Base-by-base conservation (phyloP, 2,113 vertebrate genomes). In the Thunnus maccoyii region DNA sequence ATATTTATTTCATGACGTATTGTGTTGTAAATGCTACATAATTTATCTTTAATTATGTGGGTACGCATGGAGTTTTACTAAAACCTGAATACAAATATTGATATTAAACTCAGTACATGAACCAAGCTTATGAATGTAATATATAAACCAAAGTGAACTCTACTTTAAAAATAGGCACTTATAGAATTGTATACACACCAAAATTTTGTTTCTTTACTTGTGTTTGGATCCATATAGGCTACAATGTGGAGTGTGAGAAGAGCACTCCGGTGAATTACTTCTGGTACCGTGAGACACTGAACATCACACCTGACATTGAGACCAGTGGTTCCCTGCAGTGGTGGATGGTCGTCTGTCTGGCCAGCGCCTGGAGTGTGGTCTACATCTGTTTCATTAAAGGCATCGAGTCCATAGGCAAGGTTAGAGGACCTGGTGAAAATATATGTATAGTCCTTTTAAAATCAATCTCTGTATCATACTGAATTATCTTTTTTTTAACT, bases 251-350 rank as follows among this genome's bases (percentile, higher is more conserved):
- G 80, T 99, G 97, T 80, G 88, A 84, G 17, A 72, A 89, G 82
- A 97, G 97, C 60, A 95, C 96, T 0, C 2, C 97, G 0, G 96
- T 97, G 41, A 98, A 94, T 90, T 99, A 97, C 80, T 99, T 96
- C 90, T 99, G 98, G 98, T 99, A 98, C 82, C 95, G 98, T 12
- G 85, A 93, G 86, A 98, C 98, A 0, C 90, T 99, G 83, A 97
- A 99, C 86, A 93, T 98, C 91, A 93, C 96, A 0, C 72, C 94
- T 0, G 86, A 96, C 80, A 93, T 99, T 0, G 68, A 68, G 0
- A 84, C 79, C 68, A 96, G 81, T 0, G 97, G 97, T 17, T 89
- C 91, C 0, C 7, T 96, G 55, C 96, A 97, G 84, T 97, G 97
- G 97, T 91, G 91, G 94, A 76, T 99, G 54, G 91, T 98, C 10